A percentile compares a stretch with the other conserved stretches of the same genome.
Conservation (phyloP, 2,113 vertebrate genomes). For the Thamnaconus septentrionalis region DNA sequence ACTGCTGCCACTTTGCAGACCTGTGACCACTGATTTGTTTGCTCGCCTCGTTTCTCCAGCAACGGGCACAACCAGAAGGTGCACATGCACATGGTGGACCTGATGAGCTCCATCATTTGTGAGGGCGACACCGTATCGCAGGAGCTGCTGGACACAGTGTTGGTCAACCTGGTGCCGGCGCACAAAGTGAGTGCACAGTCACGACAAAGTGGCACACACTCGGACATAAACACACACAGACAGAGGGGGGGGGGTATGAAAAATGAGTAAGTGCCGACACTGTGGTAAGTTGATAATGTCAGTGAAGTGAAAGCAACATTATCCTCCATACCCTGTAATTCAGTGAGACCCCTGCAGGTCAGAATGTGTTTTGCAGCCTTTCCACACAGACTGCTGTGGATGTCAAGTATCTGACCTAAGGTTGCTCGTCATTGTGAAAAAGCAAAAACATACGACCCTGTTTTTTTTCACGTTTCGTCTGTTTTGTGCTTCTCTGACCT, state of each 20-base stretch:
- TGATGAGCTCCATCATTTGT: constrained; percentile 99
- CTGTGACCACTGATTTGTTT: constrained; percentile 4
- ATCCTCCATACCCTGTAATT: constrained; percentile 53
- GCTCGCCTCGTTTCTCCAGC: constrained; percentile 73
- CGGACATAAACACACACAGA: background rate
- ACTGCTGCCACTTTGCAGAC: no score
- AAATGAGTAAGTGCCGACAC: background rate
- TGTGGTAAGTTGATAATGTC: constrained; percentile 9
- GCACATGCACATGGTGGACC: constrained; percentile 99
- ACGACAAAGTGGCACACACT: background rate
- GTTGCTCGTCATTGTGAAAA: background rate
- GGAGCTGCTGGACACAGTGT: constrained; percentile 94
- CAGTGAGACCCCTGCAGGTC: constrained; percentile 71
- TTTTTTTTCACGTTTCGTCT: background rate
- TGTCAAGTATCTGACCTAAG: no score
- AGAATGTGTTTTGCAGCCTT: constrained; percentile 42
- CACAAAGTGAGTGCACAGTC: constrained; percentile 83
- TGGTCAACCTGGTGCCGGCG: constrained; percentile 96
- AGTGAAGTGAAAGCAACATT: background rate
- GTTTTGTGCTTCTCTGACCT: background rate
- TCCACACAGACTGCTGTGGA: background rate
- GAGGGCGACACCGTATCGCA: constrained; percentile 98
- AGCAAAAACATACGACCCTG: background rate
- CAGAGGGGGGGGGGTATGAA: no score
- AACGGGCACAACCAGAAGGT: constrained; percentile 99